Conservation (phyloP, 2,797 vertebrate species). For the Carapus acus region DNA sequence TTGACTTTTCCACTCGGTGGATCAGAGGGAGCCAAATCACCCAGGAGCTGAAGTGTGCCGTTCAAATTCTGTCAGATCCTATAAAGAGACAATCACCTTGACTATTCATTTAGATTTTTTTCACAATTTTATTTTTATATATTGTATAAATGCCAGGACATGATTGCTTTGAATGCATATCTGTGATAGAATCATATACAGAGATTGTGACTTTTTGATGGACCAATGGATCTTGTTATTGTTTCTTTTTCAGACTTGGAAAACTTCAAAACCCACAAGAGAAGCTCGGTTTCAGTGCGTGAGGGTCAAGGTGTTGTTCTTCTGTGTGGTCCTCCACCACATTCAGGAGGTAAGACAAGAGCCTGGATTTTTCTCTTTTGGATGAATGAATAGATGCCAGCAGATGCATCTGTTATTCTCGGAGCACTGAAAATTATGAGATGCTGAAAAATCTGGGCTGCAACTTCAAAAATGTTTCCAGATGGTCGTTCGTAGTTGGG, state of each 20-base stretch:
- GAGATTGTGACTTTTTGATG: too few species aligned
- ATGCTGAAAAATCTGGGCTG: background rate
- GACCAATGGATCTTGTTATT: constrained; percentile 1
- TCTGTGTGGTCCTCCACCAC: constrained; percentile 87
- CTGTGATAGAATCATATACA: too few species aligned
- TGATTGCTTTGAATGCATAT: too few species aligned
- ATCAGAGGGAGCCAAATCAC: background rate
- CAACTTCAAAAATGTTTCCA: constrained; percentile 6
- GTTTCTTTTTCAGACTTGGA: constrained; percentile 79
- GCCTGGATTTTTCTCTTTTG: background rate
- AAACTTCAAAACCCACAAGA: constrained; percentile 87
- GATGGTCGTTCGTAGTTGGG: background rate
- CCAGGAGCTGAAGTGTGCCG: background rate
- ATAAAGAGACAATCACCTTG: too few species aligned
- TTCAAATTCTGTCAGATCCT: too few species aligned
- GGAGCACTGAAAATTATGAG: background rate
- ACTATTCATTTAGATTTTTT: too few species aligned
- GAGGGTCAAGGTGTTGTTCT: constrained; percentile 96
- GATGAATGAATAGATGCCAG: background rate
- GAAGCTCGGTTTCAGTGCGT: constrained; percentile 88
- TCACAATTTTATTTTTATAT: too few species aligned
- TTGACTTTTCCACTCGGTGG: constrained; percentile 19
- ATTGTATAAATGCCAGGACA: too few species aligned
- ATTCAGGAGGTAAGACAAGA: constrained; percentile 85
- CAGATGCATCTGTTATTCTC: background rate